Base-by-base conservation (phyloP, 1,140 invertebrate genomes). In the Pygmarrhopalites habei region DNA sequence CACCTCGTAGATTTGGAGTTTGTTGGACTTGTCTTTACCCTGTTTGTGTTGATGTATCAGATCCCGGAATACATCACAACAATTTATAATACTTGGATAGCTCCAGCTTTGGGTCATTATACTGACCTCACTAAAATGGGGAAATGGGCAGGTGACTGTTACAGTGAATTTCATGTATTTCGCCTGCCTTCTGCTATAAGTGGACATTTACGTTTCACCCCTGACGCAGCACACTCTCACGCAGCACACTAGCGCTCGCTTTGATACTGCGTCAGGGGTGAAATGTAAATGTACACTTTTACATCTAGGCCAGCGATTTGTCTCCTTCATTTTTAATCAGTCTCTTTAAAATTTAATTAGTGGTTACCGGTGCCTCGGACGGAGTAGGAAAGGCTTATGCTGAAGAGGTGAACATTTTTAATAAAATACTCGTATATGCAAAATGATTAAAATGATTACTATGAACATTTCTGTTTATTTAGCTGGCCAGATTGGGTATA, bases 71-170 rank as follows among this genome's bases (percentile, higher is more conserved):
- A 39, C 17, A n/a, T 56, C 3, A 2, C 5, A 5, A 21, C 15
- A 5, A 41, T 56, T 25, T 56, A 62, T 46, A 17, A 14, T 5
- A 55, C 32, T 19, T 62, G 51, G 51, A 46, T 62, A 2, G 60
- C 51, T 17, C 39, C 53, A 10, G 25, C 28, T 57, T 23, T 62
- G 2, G 25, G 43, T 2, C 51, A 46, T n/a, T 44, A 52, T 32
- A 21, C 35, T 4, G 49, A 62, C 26, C 21, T 62, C 1, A 35
- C 7, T 15, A 52, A 62, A 43, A 28, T 62, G 51, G 60, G 52
- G 1, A 1, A 12, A 4, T 62, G 60, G 60, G 60, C 79, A 82
- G 88, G 53, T 56, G 29, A 56, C 29, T 35, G 29, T 28, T 49
- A 23, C 10, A 10, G 7, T 19, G 12, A 21, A 15, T 12, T 12